phyloP scores from a whole-genome alignment of 2,113 vertebrate genomes.

The Pedionomus torquatus region DNA sequence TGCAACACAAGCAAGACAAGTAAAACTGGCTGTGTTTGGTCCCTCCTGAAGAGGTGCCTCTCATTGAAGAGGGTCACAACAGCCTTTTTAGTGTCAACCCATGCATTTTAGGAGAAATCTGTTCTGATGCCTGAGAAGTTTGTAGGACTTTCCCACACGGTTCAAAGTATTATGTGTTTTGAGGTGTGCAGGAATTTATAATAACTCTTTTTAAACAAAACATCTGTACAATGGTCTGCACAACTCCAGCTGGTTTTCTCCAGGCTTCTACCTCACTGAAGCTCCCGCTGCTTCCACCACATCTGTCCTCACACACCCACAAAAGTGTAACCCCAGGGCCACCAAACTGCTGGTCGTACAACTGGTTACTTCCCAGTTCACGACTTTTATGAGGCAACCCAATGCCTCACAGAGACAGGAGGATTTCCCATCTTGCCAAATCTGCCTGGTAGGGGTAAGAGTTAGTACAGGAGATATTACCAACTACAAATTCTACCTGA shows the following conservation, averaged over 20 bases:
- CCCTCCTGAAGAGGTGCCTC: not conserved
- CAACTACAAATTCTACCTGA: not conserved
- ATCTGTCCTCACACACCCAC: not conserved
- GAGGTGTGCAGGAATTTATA: not conserved
- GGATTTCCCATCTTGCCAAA: not conserved
- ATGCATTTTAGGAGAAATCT: not conserved
- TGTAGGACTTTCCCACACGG: not conserved
- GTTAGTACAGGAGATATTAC: not conserved
- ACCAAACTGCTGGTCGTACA: accelerated
- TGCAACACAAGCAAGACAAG: not conserved
- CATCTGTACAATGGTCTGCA: not conserved
- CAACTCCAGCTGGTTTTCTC: not conserved
- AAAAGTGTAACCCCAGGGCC: not conserved
- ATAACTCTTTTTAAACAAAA: not conserved
- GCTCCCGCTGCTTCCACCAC: not conserved
- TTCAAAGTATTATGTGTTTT: not conserved
- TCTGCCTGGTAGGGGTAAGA: not conserved
- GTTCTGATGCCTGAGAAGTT: not conserved
- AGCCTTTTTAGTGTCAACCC: not conserved
- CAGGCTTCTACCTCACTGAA: accelerated
- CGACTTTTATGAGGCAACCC: not conserved
- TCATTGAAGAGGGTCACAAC: not conserved
- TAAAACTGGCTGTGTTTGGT: not conserved
- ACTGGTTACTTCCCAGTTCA: too few relatives aligned
- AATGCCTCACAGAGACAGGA: not conserved